Conservation (phyloP, 2,888 invertebrate genomes). For the Charanyca ferruginea region DNA sequence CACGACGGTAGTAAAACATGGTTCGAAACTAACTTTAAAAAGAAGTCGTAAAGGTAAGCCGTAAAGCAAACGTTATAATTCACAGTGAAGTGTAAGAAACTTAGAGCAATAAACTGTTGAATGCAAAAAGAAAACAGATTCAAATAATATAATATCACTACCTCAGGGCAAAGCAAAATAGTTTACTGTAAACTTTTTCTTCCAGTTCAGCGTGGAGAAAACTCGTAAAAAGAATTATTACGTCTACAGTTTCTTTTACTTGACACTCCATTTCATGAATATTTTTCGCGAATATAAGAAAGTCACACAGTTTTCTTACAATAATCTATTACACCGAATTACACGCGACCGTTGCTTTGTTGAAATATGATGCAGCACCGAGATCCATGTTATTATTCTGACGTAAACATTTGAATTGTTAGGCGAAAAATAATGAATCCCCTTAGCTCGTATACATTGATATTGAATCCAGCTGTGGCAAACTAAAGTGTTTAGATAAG, state of each 20-base stretch:
- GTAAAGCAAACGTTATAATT: constrained; percentile 38
- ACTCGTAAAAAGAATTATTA: constrained; percentile 48
- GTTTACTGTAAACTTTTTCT: constrained; percentile 49
- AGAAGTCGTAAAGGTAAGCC: constrained; percentile 9
- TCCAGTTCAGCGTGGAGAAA: constrained; percentile 49
- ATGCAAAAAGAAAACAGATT: constrained; percentile 46
- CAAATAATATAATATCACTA: constrained; percentile 32
- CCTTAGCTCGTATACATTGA: constrained; percentile 44
- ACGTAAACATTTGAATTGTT: constrained; percentile 41
- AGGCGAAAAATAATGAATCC: constrained; percentile 37
- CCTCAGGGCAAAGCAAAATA: constrained; percentile 39
- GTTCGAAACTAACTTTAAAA: constrained; percentile 19
- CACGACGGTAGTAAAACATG: constrained; percentile 2
- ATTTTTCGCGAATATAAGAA: constrained; percentile 31
- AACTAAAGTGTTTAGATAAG: constrained; percentile 71
- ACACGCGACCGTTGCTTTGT: constrained; percentile 29
- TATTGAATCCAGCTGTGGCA: constrained; percentile 53
- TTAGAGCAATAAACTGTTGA: constrained; percentile 50
- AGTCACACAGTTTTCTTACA: constrained; percentile 13
- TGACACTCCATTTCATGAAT: constrained; percentile 53
- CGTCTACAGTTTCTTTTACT: constrained; percentile 36
- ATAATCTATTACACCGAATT: constrained; percentile 44
- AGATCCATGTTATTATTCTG: constrained; percentile 34
- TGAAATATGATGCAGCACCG: constrained; percentile 35
- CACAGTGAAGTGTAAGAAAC: constrained; percentile 28